A percentile compares a stretch with the other conserved stretches of the same genome.
These are phyloP conservation scores for Choloepus hoffmanni DNA, from an alignment of 2,113 vertebrate species.

Conservation along the genomic window DNA sequence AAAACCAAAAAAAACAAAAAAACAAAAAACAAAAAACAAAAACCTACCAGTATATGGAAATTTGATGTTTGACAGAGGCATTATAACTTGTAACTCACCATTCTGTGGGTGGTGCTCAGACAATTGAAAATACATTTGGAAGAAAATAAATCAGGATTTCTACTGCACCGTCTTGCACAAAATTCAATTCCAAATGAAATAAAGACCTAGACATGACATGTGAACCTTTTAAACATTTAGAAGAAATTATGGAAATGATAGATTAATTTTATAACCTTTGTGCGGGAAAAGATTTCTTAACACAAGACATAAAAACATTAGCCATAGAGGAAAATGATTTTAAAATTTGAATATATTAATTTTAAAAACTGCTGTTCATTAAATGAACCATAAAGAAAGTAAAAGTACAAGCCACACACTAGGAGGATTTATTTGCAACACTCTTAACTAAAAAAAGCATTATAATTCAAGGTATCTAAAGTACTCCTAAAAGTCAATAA, in stretches of 20 bases:
- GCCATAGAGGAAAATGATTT: neutral
- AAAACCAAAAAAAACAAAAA: no score
- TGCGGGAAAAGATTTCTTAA: neutral
- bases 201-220: neutral
- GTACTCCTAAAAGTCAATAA: constrained; percentile 47
- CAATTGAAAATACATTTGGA: neutral
- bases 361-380: constrained; percentile 9
- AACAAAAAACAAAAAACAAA: neutral
- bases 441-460: constrained; percentile 10
- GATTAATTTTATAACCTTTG: constrained; percentile 12
- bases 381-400: constrained; percentile 16
- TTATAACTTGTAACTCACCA: neutral
- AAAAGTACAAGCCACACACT: neutral
- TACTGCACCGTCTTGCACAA: neutral
- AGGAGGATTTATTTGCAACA: constrained; percentile 35
- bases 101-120: neutral
- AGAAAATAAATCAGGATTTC: constrained; percentile 19
- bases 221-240: neutral
- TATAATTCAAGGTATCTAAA: constrained; percentile 54
- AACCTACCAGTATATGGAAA: neutral
- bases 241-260: neutral
- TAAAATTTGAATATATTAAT: neutral
- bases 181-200: neutral
- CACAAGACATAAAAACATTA: neutral
- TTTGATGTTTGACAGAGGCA: neutral